Evolutionary conservation across 2,797 vertebrate species (phyloP), one percentile per base, ranked within the genome.

Genomic region (Brotula barbata): DNA sequence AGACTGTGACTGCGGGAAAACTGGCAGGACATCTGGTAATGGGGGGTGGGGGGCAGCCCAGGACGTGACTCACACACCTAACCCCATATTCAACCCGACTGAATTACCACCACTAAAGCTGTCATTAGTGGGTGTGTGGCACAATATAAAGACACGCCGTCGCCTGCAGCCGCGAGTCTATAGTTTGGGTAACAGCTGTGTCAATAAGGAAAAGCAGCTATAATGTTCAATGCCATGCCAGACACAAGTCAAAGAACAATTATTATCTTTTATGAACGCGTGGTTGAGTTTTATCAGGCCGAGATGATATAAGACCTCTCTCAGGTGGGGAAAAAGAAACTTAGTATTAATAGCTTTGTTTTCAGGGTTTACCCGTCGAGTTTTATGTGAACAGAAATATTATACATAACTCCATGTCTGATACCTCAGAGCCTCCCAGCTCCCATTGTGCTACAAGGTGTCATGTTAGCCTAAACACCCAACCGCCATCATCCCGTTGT

Each of bases 401-500:
- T n/a, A n/a, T n/a, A n/a, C n/a, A n/a, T n/a, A n/a, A n/a, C n/a
- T n/a, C n/a, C n/a, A n/a, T n/a, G n/a, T n/a, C n/a, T n/a, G 87
- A 76, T 48, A 13, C 36, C 21, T 60, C 17, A 8, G 52, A 63
- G 49, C 17, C 65, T 51, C 19, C 31, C 21, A 37, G 21, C 56
- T 67, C 17, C 28, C 63, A 28, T 51, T 37, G 73, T 22, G 47
- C 65, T 75, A 81, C 84, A 91, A 79, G 65, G 80, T 82, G 80
- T 89, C 79, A 83, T 84, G 85, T 64, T 67, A 55, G 67, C 87
- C 84, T 87, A 88, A 92, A 90, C 87, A 82, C 86, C 90, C 81
- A 87, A 80, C 91, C 78, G 89, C 89, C 68, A 81, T 85, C 89
- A 92, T 92, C 85, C 92, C 89, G 89, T 88, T 80, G 91, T 95